Conservation (phyloP, 2,888 invertebrate genomes). For the Papilio demoleus region DNA sequence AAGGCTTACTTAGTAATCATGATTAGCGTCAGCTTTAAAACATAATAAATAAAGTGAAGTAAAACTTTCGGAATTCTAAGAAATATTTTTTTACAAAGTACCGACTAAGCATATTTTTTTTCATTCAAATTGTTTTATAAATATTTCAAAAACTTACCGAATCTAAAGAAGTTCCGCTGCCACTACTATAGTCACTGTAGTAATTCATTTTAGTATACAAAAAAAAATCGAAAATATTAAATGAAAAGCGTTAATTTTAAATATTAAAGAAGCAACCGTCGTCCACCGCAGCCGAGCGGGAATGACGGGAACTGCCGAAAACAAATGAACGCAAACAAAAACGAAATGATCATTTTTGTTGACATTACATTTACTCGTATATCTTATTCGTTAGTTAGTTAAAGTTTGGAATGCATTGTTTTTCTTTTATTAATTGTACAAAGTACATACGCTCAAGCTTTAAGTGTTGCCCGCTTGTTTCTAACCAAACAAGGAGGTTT, state of each 20-base stretch:
- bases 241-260: not conserved
- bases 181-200: constrained; percentile 62
- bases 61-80: not conserved
- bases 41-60: not conserved
- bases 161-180: constrained; percentile 59
- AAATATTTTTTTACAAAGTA: constrained; percentile 6
- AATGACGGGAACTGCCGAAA: constrained; percentile 1
- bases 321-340: not conserved
- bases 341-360: not conserved
- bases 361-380: not conserved
- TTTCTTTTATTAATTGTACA: not conserved
- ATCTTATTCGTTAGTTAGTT: not conserved
- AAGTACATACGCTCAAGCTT: not conserved
- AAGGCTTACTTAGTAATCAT: too few relatives aligned
- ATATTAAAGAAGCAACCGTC: not conserved
- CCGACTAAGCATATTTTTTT: constrained; percentile 5
- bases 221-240: not conserved
- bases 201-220: constrained; percentile 22
- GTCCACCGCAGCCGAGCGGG: constrained; percentile 14
- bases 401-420: constrained; percentile 4
- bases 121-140: not conserved
- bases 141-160: constrained; percentile 54
- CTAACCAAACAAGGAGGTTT: not conserved
- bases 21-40: too few relatives aligned
- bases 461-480: not conserved